Evolutionary conservation across 2,113 vertebrate species (phyloP).

Genomic region (human (Homo sapiens)): GRCh38 chr18:38577501-38578000

Average conservation of each 20-base stretch:
- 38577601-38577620: background rate
- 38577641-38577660: background rate
- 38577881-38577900: too few relatives aligned
- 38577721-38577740: background rate
- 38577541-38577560: background rate
- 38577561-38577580: background rate
- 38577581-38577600: background rate
- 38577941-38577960: too few relatives aligned
- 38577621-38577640: background rate
- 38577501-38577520: background rate
- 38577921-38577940: too few relatives aligned
- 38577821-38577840: too few relatives aligned
- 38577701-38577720: background rate
- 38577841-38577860: rapidly evolving
- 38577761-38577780: background rate
- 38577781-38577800: background rate
- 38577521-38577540: background rate
- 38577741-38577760: background rate
- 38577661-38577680: background rate
- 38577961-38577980: too few relatives aligned
- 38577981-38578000: too few relatives aligned
- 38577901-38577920: too few relatives aligned
- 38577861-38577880: too few relatives aligned
- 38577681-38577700: background rate
- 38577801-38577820: too few relatives aligned